Base-by-base conservation (phyloP, 2,888 invertebrate genomes). In the Hyalella azteca region DNA sequence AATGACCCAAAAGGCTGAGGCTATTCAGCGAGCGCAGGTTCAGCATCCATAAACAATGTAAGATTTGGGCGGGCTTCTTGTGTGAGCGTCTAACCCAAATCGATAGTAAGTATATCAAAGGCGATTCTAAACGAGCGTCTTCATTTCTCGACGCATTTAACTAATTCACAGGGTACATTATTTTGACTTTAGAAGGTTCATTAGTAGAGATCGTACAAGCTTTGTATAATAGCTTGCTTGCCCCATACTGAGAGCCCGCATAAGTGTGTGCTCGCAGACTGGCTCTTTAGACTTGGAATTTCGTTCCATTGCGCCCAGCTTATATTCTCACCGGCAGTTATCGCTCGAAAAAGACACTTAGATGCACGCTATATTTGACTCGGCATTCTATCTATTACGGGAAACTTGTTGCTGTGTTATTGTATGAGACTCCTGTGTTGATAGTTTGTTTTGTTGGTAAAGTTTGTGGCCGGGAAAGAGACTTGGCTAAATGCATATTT, bases 121-220 rank as follows among this genome's bases (percentile, higher is more conserved):
- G 66, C 66, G 66, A 66, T 29, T 66, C 36, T 66, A 66, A 66
- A 66, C 19, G 66, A 29, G 66, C 66, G 66, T 66, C 66, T 66
- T 66, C 66, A 66, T 66, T 66, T 66, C 66, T 66, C 66, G 66
- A 66, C 66, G 66, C 66, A 66, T 66, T 66, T 66, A 66, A 66
- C 66, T 66, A 66, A 66, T 66, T 66, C 66, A 4, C 66, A 29
- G 39, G 39, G 36, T 29, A 66, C 66, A 66, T 66, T 66, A 66
- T 66, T 66, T 66, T 66, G 66, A 66, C 66, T 66, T 66, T 66
- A 66, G 66, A 66, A 66, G 29, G 66, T 66, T 66, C 66, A 66
- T 66, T 66, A 66, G 66, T 22, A 66, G 66, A 29, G 66, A 66
- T 66, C 36, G 66, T 66, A 66, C 66, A 66, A 66, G 66, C 66